Evolutionary conservation across 2,888 invertebrate species (phyloP), one percentile per base, ranked within the genome.

Genomic region (Polyommatus icarus): DNA sequence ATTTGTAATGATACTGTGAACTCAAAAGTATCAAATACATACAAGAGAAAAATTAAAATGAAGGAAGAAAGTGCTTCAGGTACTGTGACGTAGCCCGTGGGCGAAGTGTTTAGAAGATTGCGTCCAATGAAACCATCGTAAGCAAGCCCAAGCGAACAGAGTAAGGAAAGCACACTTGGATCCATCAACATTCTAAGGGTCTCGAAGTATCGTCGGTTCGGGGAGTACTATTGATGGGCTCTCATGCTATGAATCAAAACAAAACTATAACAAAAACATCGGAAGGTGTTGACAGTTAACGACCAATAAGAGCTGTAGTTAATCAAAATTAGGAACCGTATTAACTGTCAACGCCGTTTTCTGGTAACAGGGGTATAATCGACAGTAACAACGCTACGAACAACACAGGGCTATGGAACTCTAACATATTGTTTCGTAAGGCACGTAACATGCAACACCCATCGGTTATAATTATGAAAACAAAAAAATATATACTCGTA

Each of bases 401-500:
- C 92, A 75, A 94, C 90, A 94, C 90, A 92, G 92, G 93, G 85
- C 92, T 92, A 92, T 89, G 89, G 87, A 88, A 88, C 83, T 82
- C 92, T 93, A 93, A 93, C 90, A 92, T 86, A 85, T 91, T 86
- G 92, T 91, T 89, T 77, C 83, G 87, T 87, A 93, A 93, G 92
- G 84, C 90, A 91, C 91, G 93, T 91, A 91, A 89, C 94, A 94
- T 94, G 94, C 94, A 94, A 93, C 93, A 93, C 92, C 91, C 91
- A 93, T 91, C 89, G 91, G 89, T 90, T 86, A 90, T 87, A n/a
- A n/a, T n/a, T n/a, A 88, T 82, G 80, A 84, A 84, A 83, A 83
- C 82, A 81, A 83, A 82, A 79, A 80, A 76, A 82, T 77, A 82
- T 82, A 82, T 79, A 80, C 50, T 79, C 80, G 84, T 85, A 85